Evolutionary conservation across 2,113 vertebrate species (phyloP).

Genomic region (Zonotrichia leucophrys): DNA sequence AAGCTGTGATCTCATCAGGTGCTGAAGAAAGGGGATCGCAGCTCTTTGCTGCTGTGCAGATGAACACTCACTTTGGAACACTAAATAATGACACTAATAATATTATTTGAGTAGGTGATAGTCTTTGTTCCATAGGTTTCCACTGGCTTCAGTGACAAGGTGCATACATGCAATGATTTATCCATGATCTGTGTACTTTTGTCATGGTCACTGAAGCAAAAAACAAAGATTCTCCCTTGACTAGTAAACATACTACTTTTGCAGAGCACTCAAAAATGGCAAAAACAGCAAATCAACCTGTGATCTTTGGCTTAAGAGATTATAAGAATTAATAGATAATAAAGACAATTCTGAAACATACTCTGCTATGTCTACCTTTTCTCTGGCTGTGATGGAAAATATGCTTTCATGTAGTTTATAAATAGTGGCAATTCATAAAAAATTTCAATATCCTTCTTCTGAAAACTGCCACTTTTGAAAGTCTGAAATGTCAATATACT

Average conservation of each 20-base stretch:
- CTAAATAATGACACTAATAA: not conserved
- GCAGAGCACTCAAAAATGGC: not conserved
- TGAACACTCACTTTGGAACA: not conserved
- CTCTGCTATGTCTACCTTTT: not conserved
- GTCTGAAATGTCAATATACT: not conserved
- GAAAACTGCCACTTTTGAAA: not conserved
- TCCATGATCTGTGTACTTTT: not conserved
- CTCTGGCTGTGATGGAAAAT: not conserved
- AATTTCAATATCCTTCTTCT: not conserved
- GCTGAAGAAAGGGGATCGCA: not conserved
- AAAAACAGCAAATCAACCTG: not conserved
- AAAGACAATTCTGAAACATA: not conserved
- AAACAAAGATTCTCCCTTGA: not conserved
- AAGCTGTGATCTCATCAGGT: not conserved
- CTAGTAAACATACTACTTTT: not conserved
- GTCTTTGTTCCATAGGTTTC: not conserved
- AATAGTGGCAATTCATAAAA: not conserved
- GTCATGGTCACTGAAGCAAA: not conserved
- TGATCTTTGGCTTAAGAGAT: not conserved
- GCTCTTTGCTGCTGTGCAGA: not conserved
- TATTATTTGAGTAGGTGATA: not conserved
- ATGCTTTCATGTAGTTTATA: not conserved
- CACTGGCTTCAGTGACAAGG: not conserved
- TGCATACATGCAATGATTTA: not conserved
- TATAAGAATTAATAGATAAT: not conserved